phyloP scores from a whole-genome alignment of 1,140 invertebrate species.

The Galendromus occidentalis region DNA sequence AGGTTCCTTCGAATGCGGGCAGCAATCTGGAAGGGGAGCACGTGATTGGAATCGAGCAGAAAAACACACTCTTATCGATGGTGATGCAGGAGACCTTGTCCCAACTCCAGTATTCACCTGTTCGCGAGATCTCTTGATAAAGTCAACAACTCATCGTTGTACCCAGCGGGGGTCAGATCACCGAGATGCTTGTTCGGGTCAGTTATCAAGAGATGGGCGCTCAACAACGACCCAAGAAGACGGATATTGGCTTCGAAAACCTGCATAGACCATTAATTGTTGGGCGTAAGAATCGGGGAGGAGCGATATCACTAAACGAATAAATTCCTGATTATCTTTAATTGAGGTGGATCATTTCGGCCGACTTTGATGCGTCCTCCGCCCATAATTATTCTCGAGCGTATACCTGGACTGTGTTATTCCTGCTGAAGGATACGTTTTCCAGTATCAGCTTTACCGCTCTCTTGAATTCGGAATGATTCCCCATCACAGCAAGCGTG shows the following conservation, averaged over 20 bases:
- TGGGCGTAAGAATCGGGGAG: too few species aligned
- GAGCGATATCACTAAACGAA: too few species aligned
- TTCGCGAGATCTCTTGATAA: slow-evolving; percentile 41
- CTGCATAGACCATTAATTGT: slow-evolving; percentile 21
- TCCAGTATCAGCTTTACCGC: slow-evolving; percentile 40
- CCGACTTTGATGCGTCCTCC: too few species aligned
- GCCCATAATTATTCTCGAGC: too few species aligned
- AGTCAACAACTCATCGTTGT: slow-evolving; percentile 39
- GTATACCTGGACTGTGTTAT: slow-evolving; percentile 34
- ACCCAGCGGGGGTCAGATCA: slow-evolving; percentile 34
- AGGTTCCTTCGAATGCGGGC: slow-evolving; percentile 39
- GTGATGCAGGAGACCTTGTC: too few species aligned
- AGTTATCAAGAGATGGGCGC: slow-evolving; percentile 43
- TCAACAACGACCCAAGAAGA: slow-evolving; percentile 41
- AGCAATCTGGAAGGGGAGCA: slow-evolving; percentile 34
- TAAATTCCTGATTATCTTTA: too few species aligned
- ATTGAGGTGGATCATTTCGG: too few species aligned
- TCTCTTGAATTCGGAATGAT: slow-evolving; percentile 37
- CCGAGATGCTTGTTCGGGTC: slow-evolving; percentile 39
- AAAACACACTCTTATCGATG: too few species aligned
- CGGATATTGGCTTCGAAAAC: slow-evolving; percentile 46
- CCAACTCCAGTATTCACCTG: slow-evolving; percentile 14
- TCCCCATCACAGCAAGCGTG: slow-evolving; percentile 35
- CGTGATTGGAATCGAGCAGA: too few species aligned
- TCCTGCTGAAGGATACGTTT: slow-evolving; percentile 41